Conservation (phyloP, 2,888 invertebrate species). For the Trachelus tabidus region DNA sequence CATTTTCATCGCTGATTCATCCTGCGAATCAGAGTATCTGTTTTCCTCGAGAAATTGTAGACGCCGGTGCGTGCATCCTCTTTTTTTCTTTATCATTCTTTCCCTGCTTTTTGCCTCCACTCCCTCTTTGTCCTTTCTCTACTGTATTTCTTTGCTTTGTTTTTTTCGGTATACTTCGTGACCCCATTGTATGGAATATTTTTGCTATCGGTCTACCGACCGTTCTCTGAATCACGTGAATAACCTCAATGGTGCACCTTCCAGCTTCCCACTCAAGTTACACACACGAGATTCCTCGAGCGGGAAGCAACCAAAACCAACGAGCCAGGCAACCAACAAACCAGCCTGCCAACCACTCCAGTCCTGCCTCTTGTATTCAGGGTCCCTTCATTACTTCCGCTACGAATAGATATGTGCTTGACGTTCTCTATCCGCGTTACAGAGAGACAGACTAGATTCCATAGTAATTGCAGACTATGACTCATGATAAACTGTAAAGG, state of each 20-base stretch:
- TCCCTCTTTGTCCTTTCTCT: background rate
- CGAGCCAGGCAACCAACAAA: background rate
- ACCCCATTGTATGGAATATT: background rate
- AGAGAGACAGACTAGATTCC: too few relatives aligned
- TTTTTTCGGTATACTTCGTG: background rate
- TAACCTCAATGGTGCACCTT: background rate
- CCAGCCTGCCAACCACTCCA: background rate
- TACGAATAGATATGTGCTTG: conserved; percentile 4
- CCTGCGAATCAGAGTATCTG: background rate
- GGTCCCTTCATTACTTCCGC: conserved; percentile 20
- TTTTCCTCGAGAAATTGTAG: background rate
- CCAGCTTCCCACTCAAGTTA: background rate
- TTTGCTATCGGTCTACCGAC: background rate
- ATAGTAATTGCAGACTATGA: too few relatives aligned
- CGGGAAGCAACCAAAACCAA: background rate
- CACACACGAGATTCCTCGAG: background rate
- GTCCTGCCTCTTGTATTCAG: conserved; percentile 9
- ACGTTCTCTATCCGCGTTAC: conserved; percentile 4
- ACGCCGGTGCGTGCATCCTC: background rate
- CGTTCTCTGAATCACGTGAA: background rate
- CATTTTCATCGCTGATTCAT: background rate
- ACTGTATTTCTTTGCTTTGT: background rate
- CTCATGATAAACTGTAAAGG: too few relatives aligned
- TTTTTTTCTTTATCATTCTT: background rate
- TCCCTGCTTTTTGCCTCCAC: background rate